Evolutionary conservation across 2,797 vertebrate species (phyloP).

Genomic region (Hybognathus amarus): DNA sequence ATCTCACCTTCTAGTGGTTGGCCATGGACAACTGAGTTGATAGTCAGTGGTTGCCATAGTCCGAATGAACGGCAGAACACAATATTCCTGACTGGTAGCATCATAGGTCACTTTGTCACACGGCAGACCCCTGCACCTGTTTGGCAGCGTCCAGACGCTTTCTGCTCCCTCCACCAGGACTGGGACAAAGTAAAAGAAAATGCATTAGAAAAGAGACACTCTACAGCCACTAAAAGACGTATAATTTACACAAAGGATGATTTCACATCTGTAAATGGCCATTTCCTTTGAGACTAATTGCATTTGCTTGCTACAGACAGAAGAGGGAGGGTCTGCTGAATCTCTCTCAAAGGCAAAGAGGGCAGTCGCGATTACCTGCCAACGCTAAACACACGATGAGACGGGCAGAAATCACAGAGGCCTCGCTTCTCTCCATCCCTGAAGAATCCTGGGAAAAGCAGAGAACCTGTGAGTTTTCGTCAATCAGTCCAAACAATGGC

Average conservation of each 20-base stretch:
- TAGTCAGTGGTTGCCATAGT: slow-evolving; percentile 68
- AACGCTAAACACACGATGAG: slow-evolving; percentile 53
- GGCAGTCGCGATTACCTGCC: slow-evolving; percentile 64
- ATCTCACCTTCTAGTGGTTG: slow-evolving; percentile 66
- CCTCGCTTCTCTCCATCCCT: slow-evolving; percentile 37
- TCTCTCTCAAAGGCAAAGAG: slow-evolving; percentile 37
- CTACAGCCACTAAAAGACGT: slow-evolving; percentile 38
- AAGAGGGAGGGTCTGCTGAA: slow-evolving; percentile 21
- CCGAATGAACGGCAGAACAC: slow-evolving; percentile 68
- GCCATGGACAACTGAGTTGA: slow-evolving; percentile 71
- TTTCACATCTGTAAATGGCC: slow-evolving; percentile 53
- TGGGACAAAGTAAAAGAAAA: slow-evolving; percentile 46
- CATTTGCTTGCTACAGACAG: slow-evolving; percentile 38
- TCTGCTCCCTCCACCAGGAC: slow-evolving; percentile 38
- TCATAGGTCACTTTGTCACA: slow-evolving; percentile 69
- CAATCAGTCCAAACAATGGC: neutral
- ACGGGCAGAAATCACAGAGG: slow-evolving; percentile 31
- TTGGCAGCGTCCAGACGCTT: accelerated
- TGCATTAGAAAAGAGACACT: slow-evolving; percentile 33
- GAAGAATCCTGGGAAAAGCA: slow-evolving; percentile 28
- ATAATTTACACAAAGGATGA: slow-evolving; percentile 41
- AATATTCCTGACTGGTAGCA: slow-evolving; percentile 51
- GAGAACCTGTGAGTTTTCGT: slow-evolving; percentile 9
- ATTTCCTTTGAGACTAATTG: slow-evolving; percentile 57
- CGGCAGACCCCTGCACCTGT: neutral